Percentiles rank a stretch among this genome's conserved stretches.
These are phyloP conservation scores for Atethmia centrago DNA, from an alignment of 2,888 invertebrate species.

Conservation along the genomic window DNA sequence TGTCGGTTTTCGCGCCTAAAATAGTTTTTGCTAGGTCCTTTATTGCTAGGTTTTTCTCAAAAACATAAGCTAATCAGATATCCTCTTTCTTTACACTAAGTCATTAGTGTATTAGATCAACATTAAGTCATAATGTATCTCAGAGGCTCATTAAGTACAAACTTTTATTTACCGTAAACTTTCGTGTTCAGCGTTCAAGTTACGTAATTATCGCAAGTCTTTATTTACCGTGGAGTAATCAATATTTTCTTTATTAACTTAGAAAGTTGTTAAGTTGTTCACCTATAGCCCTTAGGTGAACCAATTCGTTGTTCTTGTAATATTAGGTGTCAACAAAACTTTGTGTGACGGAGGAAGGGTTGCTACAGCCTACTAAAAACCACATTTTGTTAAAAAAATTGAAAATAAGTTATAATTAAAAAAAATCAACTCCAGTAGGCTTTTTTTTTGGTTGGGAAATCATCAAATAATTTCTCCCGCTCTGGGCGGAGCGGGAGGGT, in stretches of 20 bases:
- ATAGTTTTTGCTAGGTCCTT: too few relatives aligned
- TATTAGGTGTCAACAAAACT: constrained; percentile 39
- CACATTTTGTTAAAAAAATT: too few relatives aligned
- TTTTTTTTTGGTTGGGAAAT: too few relatives aligned
- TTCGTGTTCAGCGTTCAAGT: constrained; percentile 6
- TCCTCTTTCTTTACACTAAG: too few relatives aligned
- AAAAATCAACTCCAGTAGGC: too few relatives aligned
- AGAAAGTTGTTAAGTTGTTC: constrained; percentile 16
- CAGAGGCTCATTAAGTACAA: neutral
- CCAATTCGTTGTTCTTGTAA: constrained; percentile 35
- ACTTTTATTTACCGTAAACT: constrained; percentile 9
- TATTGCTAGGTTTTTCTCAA: too few relatives aligned
- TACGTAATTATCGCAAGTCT: constrained; percentile 36
- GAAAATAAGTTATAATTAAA: too few relatives aligned
- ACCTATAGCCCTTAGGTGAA: constrained; percentile 21
- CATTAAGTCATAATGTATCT: neutral
- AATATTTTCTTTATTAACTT: constrained; percentile 51
- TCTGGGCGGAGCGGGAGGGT: too few relatives aligned
- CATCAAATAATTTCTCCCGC: too few relatives aligned
- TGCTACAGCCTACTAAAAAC: neutral
- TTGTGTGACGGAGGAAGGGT: constrained; percentile 6
- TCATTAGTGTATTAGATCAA: neutral
- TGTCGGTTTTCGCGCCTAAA: too few relatives aligned
- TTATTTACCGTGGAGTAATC: constrained; percentile 27
- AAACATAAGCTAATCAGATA: too few relatives aligned